Base-by-base conservation (phyloP, 2,888 invertebrate genomes). In the Congeria kusceri region DNA sequence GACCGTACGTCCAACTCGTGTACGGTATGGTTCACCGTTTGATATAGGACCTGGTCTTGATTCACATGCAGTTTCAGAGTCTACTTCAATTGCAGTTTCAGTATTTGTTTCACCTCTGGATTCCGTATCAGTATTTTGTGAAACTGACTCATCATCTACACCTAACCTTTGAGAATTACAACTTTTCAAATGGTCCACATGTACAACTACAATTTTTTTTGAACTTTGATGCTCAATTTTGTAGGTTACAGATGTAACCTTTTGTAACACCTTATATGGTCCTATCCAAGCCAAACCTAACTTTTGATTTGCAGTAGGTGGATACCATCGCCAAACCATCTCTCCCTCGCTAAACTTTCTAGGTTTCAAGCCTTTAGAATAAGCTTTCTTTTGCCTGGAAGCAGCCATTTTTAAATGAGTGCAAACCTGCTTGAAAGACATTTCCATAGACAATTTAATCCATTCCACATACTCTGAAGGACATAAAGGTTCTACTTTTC, bases 381-480 rank as follows among this genome's bases (percentile, higher is more conserved):
- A 76, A 15, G 74, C 56, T 20, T 62, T 46, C 29, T 76, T 76
- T 53, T 72, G 76, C 23, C 69, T 32, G 15, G 56, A 28, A 7
- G 68, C 69, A 39, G 69, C 28, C 23, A 47, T 28, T 20, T 49
- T 57, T 32, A 79, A 61, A 49, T 79, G 2, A 85, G 90, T 67
- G 64, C 64, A 28, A 83, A 84, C 59, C 89, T 88, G 63, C 80
- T 84, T 13, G 87, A 87, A 79, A 98, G 98, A 94, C 98, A 98
- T 92, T 95, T 96, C 0, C 95, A 96, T 86, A 98, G 98, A 94
- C 1, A 53, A 44, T 39, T 44, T 27, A 13, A 80, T 13, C 72
- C 76, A 72, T 62, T 72, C 72, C n/a, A 69, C 59, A 61, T 80
- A 80, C 20, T 80, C 47, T 18, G 66, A 39, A 2, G 72, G 76